phyloP scores from a whole-genome alignment of 2,113 vertebrate genomes.

The Sander lucioperca region DNA sequence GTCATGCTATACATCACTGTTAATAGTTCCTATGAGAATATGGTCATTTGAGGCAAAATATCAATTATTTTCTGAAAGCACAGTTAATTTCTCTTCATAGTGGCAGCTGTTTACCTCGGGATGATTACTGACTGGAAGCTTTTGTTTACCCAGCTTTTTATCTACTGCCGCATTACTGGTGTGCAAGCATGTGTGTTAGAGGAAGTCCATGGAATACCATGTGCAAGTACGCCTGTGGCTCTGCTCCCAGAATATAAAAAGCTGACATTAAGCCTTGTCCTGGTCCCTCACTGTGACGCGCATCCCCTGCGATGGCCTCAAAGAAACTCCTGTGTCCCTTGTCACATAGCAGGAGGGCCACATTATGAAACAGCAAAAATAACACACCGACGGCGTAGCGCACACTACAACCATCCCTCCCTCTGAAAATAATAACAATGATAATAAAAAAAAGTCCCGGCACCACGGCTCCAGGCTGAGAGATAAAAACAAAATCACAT shows the following conservation, averaged over 20 bases:
- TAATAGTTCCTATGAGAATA: not conserved
- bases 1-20: not conserved
- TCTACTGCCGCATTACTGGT: constrained; percentile 28
- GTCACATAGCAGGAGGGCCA: constrained; percentile 48
- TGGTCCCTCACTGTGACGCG: constrained; percentile 41
- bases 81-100: constrained; percentile 15
- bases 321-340: constrained; percentile 31
- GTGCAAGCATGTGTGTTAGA: constrained; percentile 19
- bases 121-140: constrained; percentile 38
- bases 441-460: constrained; percentile 43
- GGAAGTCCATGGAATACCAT: not conserved
- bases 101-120: constrained; percentile 34
- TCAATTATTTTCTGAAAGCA: not conserved
- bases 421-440: constrained; percentile 33
- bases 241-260: constrained; percentile 48
- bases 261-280: constrained; percentile 54
- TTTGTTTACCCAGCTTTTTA: constrained; percentile 50
- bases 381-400: constrained; percentile 18
- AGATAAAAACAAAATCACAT: constrained; percentile 65
- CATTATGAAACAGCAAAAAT: constrained; percentile 47
- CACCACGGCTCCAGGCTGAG: constrained; percentile 57
- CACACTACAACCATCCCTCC: constrained; percentile 22
- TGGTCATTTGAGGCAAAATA: constrained; percentile 26
- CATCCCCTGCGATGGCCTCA: constrained; percentile 39
- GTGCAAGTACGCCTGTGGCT: constrained; percentile 12